These are phyloP conservation scores for Panthera tigris DNA, from an alignment of 2,113 vertebrate species.

Conservation along the genomic window DNA sequence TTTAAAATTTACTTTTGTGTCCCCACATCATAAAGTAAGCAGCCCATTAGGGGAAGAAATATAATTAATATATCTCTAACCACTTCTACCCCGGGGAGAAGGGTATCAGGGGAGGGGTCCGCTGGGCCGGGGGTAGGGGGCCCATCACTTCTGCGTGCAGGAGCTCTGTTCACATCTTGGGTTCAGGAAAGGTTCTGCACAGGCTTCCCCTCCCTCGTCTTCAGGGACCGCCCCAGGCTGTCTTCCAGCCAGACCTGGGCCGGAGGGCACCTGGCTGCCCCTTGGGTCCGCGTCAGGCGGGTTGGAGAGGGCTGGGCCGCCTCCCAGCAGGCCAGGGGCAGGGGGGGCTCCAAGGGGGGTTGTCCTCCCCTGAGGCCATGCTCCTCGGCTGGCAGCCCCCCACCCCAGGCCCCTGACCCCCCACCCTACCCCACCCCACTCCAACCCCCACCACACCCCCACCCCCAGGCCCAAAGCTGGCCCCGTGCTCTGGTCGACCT, in stretches of 20 bases:
- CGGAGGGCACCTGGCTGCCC: background rate
- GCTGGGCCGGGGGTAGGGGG: background rate
- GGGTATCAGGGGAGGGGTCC: background rate
- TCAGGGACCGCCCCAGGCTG: background rate
- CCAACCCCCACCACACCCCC: too few species aligned
- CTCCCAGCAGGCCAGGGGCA: background rate
- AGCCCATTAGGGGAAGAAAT: conserved; percentile 81
- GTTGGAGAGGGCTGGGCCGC: background rate
- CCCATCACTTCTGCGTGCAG: background rate
- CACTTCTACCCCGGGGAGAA: background rate
- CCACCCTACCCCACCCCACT: too few species aligned
- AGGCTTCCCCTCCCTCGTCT: too few species aligned
- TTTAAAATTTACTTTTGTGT: conserved; percentile 88
- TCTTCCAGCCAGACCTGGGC: background rate
- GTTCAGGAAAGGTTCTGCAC: background rate
- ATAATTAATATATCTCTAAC: conserved; percentile 83
- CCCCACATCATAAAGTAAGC: conserved; percentile 79
- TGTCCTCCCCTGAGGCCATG: background rate
- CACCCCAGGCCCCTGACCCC: too few species aligned
- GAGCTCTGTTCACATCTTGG: accelerated
- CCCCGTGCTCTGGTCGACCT: background rate
- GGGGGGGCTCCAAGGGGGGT: too few species aligned
- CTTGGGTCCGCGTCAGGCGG: background rate
- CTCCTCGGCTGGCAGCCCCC: accelerated
- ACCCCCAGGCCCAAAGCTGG: background rate